Evolutionary conservation across 2,888 invertebrate genomes (phyloP), one percentile per base, ranked within the genome.

Genomic region (Halocaridina rubra): DNA sequence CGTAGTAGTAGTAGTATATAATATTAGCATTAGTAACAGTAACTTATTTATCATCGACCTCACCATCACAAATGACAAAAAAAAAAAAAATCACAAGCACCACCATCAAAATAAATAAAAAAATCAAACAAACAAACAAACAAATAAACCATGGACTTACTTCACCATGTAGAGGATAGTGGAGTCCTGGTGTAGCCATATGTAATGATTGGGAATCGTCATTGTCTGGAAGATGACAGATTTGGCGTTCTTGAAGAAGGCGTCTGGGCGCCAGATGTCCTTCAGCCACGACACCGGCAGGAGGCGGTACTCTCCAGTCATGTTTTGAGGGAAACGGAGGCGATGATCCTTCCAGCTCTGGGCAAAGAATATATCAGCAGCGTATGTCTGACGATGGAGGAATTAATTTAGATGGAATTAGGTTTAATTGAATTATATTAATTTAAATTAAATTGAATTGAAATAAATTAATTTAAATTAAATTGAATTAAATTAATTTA

Each of bases 261-360:
- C 88, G 85, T 90, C 90, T 0, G 90, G 90, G 24, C 89, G 82
- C 90, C 90, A 90, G 27, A 90, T 88, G 27, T 87, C 84, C 75
- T 89, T 87, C 78, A 88, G 86, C 88, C 87, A 88, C 3, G 85
- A 84, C 22, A 89, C 87, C 0, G 89, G 89, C 10, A 90, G 88
- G 22, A 90, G 88, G 8, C 90, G 88, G 85, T 90, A 90, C 67
- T 89, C 89, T 27, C 89, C 87, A 7, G 89, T 89, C 89, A 89
- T 89, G 81, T 90, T 89, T 71, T 89, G 89, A 0, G 90, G 90
- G 27, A 90, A 88, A 10, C 89, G 89, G 3, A 90, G 88, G 5
- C 90, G 88, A 72, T 90, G 89, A 86, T 91, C 91, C 81, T 89
- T 89, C 91, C 91, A 91, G 24, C 89, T 89, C 88, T 90, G 90